phyloP scores from a whole-genome alignment of 2,888 invertebrate species.

The Dasysyrphus tricinctus region DNA sequence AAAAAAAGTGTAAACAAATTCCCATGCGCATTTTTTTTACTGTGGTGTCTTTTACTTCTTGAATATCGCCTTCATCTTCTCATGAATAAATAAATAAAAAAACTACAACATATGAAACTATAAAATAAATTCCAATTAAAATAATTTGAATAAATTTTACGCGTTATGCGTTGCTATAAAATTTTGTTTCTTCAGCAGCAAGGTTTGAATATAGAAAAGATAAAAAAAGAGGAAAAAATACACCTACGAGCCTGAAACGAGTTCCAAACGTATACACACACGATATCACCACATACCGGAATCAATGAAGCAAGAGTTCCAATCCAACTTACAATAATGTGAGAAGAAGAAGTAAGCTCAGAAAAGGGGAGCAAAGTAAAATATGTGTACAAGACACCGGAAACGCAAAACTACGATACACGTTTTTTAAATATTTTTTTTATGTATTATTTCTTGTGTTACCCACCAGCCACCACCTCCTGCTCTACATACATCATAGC shows the following conservation, averaged over 20 bases:
- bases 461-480: slow-evolving; percentile 32
- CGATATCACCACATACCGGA: slow-evolving; percentile 61
- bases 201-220: slow-evolving; percentile 12
- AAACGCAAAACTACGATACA: slow-evolving; percentile 74
- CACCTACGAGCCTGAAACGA: slow-evolving; percentile 71
- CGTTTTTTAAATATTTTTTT: slow-evolving; percentile 37
- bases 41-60: neutral
- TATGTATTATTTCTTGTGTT: slow-evolving; percentile 35
- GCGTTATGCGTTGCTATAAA: slow-evolving; percentile 68
- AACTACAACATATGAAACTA: slow-evolving; percentile 47
- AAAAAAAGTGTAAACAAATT: slow-evolving; percentile 67
- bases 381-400: slow-evolving; percentile 71
- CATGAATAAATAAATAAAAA: slow-evolving; percentile 58
- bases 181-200: slow-evolving; percentile 39
- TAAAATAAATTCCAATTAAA: slow-evolving; percentile 70
- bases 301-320: slow-evolving; percentile 69
- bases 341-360: slow-evolving; percentile 57
- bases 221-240: slow-evolving; percentile 6
- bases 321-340: slow-evolving; percentile 44
- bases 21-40: slow-evolving; percentile 50
- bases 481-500: slow-evolving; percentile 65
- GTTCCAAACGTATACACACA: slow-evolving; percentile 52
- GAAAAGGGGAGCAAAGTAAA: slow-evolving; percentile 68
- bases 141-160: slow-evolving; percentile 75
- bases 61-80: slow-evolving; percentile 32